phyloP scores from a whole-genome alignment of 2,888 invertebrate species.

The Brachyptera putata region DNA sequence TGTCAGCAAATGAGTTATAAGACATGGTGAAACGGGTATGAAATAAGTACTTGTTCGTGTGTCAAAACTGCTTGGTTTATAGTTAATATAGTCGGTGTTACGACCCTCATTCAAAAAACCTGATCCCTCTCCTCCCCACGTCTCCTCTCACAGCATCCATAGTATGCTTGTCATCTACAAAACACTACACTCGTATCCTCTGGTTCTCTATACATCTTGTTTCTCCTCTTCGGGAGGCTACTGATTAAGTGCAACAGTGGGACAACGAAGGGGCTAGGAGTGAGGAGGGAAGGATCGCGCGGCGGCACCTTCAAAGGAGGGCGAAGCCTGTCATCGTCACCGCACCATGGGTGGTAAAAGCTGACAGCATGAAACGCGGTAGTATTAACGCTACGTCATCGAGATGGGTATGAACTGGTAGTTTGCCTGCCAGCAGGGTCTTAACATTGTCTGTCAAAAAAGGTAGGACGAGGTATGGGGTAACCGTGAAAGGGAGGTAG shows the following conservation, averaged over 20 bases:
- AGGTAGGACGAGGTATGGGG: constrained; percentile 20
- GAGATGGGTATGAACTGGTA: constrained; percentile 31
- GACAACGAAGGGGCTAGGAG: constrained; percentile 34
- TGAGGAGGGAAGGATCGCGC: constrained; percentile 37
- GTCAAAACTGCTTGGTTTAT: constrained; percentile 11
- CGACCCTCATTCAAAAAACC: constrained; percentile 17
- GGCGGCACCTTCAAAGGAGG: constrained; percentile 45
- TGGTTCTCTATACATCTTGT: constrained; percentile 37
- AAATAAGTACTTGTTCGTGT: constrained; percentile 21
- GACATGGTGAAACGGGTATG: constrained; percentile 6
- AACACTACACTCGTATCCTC: constrained; percentile 31
- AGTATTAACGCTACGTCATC: constrained; percentile 49
- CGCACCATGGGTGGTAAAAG: constrained; percentile 50
- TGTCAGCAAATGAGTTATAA: constrained; percentile 15
- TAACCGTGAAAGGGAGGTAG: constrained; percentile 24
- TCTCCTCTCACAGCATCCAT: no score
- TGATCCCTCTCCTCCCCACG: background rate
- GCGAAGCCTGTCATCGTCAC: constrained; percentile 49
- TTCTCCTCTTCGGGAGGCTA: constrained; percentile 42
- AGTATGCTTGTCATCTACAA: constrained; percentile 25
- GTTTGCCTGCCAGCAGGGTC: constrained; percentile 23
- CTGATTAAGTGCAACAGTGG: constrained; percentile 41
- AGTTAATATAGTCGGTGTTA: constrained; percentile 1
- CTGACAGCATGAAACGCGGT: constrained; percentile 47
- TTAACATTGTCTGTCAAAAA: constrained; percentile 14